phyloP scores from a whole-genome alignment of 2,113 vertebrate genomes.

The Proteles cristata region DNA sequence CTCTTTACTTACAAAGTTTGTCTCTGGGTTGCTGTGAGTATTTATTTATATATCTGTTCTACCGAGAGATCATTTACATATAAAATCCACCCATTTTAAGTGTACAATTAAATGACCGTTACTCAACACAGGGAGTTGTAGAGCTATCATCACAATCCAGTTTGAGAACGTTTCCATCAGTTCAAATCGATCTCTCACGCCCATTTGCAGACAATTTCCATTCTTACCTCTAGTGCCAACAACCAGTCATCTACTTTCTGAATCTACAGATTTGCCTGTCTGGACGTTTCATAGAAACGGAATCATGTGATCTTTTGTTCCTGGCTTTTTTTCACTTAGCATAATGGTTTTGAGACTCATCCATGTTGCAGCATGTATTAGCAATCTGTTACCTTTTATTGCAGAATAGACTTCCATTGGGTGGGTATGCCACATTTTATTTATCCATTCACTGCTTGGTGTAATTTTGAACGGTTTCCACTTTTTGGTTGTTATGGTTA shows the following conservation, averaged over 20 bases:
- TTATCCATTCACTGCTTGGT: not conserved
- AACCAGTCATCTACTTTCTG: not conserved
- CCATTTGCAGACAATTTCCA: not conserved
- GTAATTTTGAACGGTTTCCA: not conserved
- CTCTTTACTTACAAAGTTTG: slow-evolving; percentile 21
- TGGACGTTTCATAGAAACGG: not conserved
- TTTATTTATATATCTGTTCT: not conserved
- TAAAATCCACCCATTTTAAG: not conserved
- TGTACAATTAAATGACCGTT: not conserved
- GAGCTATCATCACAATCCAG: not conserved
- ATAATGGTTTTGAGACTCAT: not conserved
- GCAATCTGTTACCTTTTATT: not conserved
- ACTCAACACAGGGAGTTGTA: not conserved
- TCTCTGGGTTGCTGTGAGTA: slow-evolving; percentile 1
- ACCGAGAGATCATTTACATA: not conserved
- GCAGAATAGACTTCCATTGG: not conserved
- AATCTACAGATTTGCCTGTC: not conserved
- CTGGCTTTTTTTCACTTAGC: not conserved
- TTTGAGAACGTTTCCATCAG: not conserved
- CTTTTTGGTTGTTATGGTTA: not conserved
- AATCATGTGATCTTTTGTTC: not conserved
- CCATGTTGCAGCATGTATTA: not conserved
- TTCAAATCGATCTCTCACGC: not conserved
- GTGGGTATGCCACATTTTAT: not conserved
- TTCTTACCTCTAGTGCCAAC: not conserved